Percentiles rank a stretch among this genome's conserved stretches.
Evolutionary conservation across 2,797 vertebrate genomes (phyloP).

Genomic region (Coendou prehensilis): DNA sequence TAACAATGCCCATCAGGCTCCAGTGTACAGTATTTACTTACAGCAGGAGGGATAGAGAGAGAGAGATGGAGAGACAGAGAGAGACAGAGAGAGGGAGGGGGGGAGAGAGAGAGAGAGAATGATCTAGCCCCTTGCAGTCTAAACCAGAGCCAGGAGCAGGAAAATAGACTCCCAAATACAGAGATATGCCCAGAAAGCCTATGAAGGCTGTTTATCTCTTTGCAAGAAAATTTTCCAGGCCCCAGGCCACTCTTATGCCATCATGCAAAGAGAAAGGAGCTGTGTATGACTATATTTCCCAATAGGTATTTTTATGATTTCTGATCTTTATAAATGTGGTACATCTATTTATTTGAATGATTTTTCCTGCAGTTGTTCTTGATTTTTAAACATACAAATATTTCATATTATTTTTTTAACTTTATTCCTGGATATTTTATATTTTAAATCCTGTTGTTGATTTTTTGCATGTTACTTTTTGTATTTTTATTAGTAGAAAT

Average conservation of each 20-base stretch:
- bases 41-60: neutral
- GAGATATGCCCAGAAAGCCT: rapidly evolving
- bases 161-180: neutral
- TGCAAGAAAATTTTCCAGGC: neutral
- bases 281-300: neutral
- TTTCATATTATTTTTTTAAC: neutral
- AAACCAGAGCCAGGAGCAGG: neutral
- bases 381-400: neutral
- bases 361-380: neutral
- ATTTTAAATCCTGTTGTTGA: neutral
- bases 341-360: neutral
- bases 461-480: neutral
- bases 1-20: neutral
- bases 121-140: neutral
- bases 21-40: neutral
- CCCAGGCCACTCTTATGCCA: neutral
- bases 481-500: neutral
- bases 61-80: neutral
- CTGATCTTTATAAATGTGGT: neutral
- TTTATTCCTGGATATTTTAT: conserved; percentile 15
- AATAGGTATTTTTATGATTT: neutral
- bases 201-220: neutral
- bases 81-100: neutral
- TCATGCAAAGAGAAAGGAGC: neutral
- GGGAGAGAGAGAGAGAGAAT: too few relatives aligned